phyloP scores from a whole-genome alignment of 2,113 vertebrate species.

The Tylochromis polylepis region DNA sequence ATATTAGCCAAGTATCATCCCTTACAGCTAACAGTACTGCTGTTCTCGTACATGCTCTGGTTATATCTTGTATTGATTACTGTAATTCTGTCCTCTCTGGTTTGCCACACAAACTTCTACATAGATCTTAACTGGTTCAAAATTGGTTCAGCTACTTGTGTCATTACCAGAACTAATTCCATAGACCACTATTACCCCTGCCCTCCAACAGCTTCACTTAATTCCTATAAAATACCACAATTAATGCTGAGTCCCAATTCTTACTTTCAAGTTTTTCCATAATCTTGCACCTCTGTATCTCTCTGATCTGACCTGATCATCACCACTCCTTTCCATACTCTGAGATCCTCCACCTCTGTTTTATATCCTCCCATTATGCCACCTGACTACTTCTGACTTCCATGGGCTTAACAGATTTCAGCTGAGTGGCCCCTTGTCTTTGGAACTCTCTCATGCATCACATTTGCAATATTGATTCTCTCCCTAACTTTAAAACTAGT shows the following conservation, averaged over 20 bases:
- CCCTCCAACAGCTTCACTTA: not conserved
- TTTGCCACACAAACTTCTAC: not conserved
- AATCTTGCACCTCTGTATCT: not conserved
- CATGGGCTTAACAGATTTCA: not conserved
- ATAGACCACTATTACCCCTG: not conserved
- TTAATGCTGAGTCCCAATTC: not conserved
- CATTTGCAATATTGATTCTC: not conserved
- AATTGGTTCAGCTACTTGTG: not conserved
- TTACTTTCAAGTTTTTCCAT: not conserved
- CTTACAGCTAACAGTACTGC: not conserved
- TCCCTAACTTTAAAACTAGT: not conserved
- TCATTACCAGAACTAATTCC: not conserved
- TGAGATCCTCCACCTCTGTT: not conserved
- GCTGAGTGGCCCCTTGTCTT: not conserved
- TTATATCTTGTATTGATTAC: not conserved
- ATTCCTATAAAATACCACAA: accelerated
- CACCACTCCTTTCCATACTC: not conserved
- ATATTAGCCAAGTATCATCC: not conserved
- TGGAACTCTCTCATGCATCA: not conserved
- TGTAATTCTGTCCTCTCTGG: not conserved
- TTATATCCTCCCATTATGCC: not conserved
- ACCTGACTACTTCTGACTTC: not conserved
- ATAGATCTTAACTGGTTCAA: not conserved
- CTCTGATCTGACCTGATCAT: not conserved
- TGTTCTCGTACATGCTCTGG: not conserved